A percentile compares a stretch with the other conserved stretches of the same genome.
Evolutionary conservation across 2,888 invertebrate genomes (phyloP).

Genomic region (Ypsolopha scabrella): DNA sequence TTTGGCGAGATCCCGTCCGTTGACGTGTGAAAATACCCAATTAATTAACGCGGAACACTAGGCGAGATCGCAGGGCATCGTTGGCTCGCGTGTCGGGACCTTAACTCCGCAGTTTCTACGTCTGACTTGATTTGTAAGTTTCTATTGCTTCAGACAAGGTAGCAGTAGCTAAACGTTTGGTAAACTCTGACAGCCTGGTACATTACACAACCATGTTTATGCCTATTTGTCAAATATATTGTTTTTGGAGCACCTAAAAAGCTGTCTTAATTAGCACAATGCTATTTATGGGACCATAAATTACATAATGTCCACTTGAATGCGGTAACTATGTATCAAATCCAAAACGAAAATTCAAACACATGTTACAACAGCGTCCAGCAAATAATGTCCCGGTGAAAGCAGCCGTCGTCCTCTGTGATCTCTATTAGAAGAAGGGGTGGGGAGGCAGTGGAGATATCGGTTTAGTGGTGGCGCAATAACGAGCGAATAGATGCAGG

Average conservation of each 20-base stretch:
- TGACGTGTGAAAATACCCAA: conserved; percentile 72
- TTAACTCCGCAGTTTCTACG: conserved; percentile 21
- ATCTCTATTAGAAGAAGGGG: neutral
- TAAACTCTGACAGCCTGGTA: no score
- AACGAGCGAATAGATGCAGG: conserved; percentile 35
- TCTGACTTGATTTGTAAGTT: conserved; percentile 25
- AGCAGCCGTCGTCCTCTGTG: neutral
- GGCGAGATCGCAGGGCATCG: conserved; percentile 43
- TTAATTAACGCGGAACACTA: conserved; percentile 64
- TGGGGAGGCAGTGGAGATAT: neutral
- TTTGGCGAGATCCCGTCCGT: conserved; percentile 63
- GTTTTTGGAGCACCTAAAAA: no score
- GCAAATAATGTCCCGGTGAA: neutral
- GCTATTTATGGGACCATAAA: no score
- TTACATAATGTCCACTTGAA: no score
- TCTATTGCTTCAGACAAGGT: conserved; percentile 27
- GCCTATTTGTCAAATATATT: no score
- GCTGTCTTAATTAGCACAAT: no score
- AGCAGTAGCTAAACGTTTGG: no score
- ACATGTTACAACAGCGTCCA: neutral
- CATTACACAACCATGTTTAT: no score
- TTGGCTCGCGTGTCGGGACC: conserved; percentile 44
- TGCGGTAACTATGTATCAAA: no score
- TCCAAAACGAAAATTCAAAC: neutral
- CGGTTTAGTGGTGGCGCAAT: neutral